Evolutionary conservation across 2,888 invertebrate genomes (phyloP).

Genomic region (Drosophila testacea): DNA sequence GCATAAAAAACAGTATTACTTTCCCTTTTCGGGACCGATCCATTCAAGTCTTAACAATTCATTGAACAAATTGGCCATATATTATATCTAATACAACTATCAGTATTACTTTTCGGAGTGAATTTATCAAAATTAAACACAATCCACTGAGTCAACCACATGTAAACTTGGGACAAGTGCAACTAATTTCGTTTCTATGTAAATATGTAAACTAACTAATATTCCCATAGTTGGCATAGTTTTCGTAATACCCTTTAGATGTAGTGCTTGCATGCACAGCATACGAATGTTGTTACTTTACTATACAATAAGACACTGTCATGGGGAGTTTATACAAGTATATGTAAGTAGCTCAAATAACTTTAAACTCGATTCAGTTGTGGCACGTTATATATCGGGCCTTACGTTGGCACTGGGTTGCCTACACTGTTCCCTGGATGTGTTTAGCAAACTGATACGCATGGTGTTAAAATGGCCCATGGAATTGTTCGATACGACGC

Average conservation of each 20-base stretch:
- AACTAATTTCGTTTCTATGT: slow-evolving; percentile 4
- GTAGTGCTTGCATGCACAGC: slow-evolving; percentile 39
- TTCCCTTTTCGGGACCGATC: no score
- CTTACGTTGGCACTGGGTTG: slow-evolving; percentile 85
- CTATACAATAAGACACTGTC: neutral
- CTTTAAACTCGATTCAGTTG: slow-evolving; percentile 69
- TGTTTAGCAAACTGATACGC: slow-evolving; percentile 87
- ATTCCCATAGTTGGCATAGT: neutral
- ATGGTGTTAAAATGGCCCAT: slow-evolving; percentile 89
- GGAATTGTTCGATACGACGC: slow-evolving; percentile 92
- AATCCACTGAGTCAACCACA: neutral
- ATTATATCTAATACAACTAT: neutral
- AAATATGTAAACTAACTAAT: slow-evolving; percentile 11
- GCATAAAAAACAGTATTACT: no score
- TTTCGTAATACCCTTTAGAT: slow-evolving; percentile 2
- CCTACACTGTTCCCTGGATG: slow-evolving; percentile 87
- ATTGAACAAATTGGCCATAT: neutral
- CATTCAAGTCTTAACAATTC: neutral
- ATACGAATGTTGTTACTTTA: neutral
- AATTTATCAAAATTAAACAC: no score
- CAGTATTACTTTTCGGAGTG: neutral
- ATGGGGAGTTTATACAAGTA: neutral
- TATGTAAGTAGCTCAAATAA: slow-evolving; percentile 19
- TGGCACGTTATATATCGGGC: slow-evolving; percentile 84
- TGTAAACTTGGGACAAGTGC: neutral